These are phyloP conservation scores for Enteromius fasciolatus DNA, from an alignment of 2,797 vertebrate species.

Conservation along the genomic window DNA sequence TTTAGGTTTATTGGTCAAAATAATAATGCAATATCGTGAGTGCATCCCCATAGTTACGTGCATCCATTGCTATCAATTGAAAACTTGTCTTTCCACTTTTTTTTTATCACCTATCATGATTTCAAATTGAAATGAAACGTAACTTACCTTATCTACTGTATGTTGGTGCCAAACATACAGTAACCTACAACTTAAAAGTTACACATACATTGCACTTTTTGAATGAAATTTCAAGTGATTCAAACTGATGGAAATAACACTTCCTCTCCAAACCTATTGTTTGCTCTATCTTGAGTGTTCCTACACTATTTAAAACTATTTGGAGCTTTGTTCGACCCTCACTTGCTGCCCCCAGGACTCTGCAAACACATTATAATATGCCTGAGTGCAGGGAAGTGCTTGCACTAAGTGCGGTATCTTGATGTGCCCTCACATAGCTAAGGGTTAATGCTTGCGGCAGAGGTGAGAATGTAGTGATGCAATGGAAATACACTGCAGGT, in stretches of 20 bases:
- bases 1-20: background rate
- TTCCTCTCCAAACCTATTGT: background rate
- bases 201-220: background rate
- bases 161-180: background rate
- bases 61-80: background rate
- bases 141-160: background rate
- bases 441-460: conserved; percentile 36
- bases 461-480: conserved; percentile 48
- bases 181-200: background rate
- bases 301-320: conserved; percentile 12
- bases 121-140: too few species aligned
- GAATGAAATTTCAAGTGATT: background rate
- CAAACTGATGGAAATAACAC: background rate
- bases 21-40: background rate
- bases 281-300: conserved; percentile 34
- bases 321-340: background rate
- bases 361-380: conserved; percentile 26
- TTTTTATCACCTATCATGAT: background rate
- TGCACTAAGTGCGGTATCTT: background rate
- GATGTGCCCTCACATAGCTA: conserved; percentile 18
- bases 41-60: background rate
- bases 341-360: conserved; percentile 17
- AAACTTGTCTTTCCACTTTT: background rate
- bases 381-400: conserved; percentile 9
- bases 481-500: conserved; percentile 46